Percentiles rank a stretch among this genome's conserved stretches.
Evolutionary conservation across 2,113 vertebrate genomes (phyloP).

Genomic region (Platysternon megacephalum): DNA sequence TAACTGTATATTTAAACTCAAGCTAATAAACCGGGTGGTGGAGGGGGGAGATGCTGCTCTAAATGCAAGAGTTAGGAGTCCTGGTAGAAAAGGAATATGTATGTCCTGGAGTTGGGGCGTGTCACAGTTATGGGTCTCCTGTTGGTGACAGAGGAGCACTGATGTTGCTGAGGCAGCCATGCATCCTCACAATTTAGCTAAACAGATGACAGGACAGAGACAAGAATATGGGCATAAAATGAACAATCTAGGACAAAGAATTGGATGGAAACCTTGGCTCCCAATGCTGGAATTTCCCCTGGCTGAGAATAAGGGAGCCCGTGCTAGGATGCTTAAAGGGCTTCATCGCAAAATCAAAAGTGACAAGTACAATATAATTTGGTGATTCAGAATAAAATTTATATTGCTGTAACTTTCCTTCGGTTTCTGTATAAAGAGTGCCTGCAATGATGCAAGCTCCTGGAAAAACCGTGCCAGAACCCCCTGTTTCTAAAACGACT

Average conservation of each 20-base stretch:
- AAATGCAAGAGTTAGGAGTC: neutral
- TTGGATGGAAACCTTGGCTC: neutral
- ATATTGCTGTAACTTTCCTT: neutral
- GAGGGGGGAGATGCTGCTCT: neutral
- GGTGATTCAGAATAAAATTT: neutral
- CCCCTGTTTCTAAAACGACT: neutral
- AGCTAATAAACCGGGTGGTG: neutral
- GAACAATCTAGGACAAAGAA: neutral
- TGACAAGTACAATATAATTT: neutral
- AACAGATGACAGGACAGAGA: neutral
- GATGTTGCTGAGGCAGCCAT: neutral
- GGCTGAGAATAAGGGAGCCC: neutral
- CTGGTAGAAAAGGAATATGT: neutral
- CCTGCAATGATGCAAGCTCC: accelerated
- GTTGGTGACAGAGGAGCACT: neutral
- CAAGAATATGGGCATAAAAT: neutral
- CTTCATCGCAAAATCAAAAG: neutral
- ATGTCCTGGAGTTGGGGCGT: neutral
- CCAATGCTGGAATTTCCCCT: neutral
- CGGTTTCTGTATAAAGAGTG: neutral
- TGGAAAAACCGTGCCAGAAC: neutral
- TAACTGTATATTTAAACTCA: neutral
- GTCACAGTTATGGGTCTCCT: neutral
- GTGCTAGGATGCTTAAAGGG: neutral
- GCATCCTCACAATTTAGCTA: neutral